Conservation (phyloP, 2,888 invertebrate genomes). For the Cerastis rubricosa region DNA sequence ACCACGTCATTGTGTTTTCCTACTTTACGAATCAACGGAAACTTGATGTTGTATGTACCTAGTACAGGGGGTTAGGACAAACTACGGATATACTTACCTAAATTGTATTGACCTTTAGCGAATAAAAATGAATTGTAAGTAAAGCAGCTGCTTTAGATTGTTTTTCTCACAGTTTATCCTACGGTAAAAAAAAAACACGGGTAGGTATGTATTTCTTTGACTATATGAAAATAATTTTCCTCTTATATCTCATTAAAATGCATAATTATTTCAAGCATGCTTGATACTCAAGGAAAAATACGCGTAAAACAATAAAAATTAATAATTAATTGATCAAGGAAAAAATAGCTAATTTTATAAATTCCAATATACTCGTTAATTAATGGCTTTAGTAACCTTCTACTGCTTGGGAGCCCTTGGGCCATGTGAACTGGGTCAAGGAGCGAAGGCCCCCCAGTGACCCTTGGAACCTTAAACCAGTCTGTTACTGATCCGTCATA, state of each 20-base stretch:
- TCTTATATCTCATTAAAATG: background rate
- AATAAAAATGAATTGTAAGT: background rate
- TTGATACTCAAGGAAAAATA: background rate
- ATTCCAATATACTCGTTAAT: background rate
- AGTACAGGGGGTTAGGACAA: background rate
- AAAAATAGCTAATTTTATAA: slow-evolving; percentile 9
- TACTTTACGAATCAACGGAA: background rate
- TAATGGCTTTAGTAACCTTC: slow-evolving; percentile 19
- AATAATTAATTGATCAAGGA: slow-evolving; percentile 8
- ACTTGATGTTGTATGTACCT: background rate
- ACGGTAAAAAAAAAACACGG: background rate
- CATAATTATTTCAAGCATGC: background rate
- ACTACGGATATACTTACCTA: background rate
- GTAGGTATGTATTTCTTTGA: background rate
- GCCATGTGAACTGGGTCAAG: slow-evolving; percentile 57
- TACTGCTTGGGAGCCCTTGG: slow-evolving; percentile 4
- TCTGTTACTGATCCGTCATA: slow-evolving; percentile 4
- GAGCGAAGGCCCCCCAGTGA: slow-evolving; percentile 47
- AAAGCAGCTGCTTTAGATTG: background rate
- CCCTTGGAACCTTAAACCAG: slow-evolving; percentile 30
- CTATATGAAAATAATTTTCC: background rate
- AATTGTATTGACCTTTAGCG: background rate
- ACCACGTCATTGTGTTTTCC: background rate
- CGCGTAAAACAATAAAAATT: background rate
- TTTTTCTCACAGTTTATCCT: background rate